A percentile compares a stretch with the other conserved stretches of the same genome.
Evolutionary conservation across 1,140 invertebrate genomes (phyloP).

Genomic region (Episyrphus balteatus): DNA sequence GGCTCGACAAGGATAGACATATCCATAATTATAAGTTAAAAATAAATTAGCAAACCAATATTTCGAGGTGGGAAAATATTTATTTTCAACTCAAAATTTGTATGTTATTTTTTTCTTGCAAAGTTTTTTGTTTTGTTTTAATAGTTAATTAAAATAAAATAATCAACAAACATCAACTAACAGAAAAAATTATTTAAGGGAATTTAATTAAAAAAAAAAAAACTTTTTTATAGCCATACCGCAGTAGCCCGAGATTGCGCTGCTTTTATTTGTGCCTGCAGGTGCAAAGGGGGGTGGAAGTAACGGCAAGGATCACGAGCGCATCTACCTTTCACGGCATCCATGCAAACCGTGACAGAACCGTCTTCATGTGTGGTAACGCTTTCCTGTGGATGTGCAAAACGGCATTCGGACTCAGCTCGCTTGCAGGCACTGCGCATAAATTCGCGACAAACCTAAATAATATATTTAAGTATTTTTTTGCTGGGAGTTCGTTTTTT

Average conservation of each 20-base stretch:
- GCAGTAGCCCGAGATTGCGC: conserved; percentile 81
- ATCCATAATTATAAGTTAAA: no score
- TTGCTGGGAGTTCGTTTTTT: conserved; percentile 2
- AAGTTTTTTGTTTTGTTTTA: not conserved
- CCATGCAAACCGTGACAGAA: conserved; percentile 97
- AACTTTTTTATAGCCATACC: conserved; percentile 47
- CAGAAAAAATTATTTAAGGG: not conserved
- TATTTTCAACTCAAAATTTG: no score
- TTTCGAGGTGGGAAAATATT: no score
- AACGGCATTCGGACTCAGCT: conserved; percentile 90
- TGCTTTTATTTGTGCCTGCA: conserved; percentile 98
- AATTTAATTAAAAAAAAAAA: conserved; percentile 13
- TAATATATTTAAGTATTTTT: conserved; percentile 9
- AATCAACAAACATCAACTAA: conserved; percentile 5
- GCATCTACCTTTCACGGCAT: conserved; percentile 94
- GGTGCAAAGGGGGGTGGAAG: conserved; percentile 95
- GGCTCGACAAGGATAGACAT: no score
- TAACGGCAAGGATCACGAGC: conserved; percentile 92
- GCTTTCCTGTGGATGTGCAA: conserved; percentile 92
- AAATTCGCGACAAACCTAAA: conserved; percentile 96
- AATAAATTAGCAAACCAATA: no score
- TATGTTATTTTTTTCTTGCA: not conserved
- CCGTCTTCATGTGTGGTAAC: conserved; percentile 88
- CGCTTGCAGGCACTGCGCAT: conserved; percentile 95
- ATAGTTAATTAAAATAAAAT: conserved; percentile 11